phyloP scores from a whole-genome alignment of 2,113 vertebrate species.

The Epinephelus cyanopodus region DNA sequence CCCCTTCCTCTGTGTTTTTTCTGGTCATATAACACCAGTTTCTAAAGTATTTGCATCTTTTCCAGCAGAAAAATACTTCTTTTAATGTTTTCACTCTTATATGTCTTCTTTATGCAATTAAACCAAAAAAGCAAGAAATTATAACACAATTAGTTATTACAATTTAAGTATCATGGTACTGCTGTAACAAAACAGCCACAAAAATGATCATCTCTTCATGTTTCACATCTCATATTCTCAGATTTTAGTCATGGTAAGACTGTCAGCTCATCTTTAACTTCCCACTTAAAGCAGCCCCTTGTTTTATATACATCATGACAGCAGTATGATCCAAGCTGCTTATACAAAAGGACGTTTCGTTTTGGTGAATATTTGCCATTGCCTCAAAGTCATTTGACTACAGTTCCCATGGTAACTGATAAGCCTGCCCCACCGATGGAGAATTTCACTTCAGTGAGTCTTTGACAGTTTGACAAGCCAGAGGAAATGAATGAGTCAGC shows the following conservation, averaged over 20 bases:
- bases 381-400: conserved; percentile 37
- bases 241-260: background rate
- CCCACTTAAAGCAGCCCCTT: background rate
- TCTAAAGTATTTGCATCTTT: too few species aligned
- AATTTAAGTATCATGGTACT: background rate
- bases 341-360: conserved; percentile 6
- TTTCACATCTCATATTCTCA: background rate
- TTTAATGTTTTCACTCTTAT: background rate
- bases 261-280: background rate
- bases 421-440: conserved; percentile 33
- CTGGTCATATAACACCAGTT: too few species aligned
- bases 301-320: conserved; percentile 1
- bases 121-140: background rate
- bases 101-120: background rate
- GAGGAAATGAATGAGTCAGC: conserved; percentile 73
- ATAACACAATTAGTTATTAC: background rate
- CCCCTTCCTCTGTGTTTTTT: too few species aligned
- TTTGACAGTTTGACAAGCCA: conserved; percentile 71
- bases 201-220: background rate
- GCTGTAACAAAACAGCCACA: background rate
- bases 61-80: too few species aligned
- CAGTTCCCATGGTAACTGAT: conserved; percentile 67
- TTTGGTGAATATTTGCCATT: conserved; percentile 40
- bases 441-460: conserved; percentile 40
- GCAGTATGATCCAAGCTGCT: background rate